Evolutionary conservation across 2,888 invertebrate genomes (phyloP).

Genomic region (Synergus laeviventris): DNA sequence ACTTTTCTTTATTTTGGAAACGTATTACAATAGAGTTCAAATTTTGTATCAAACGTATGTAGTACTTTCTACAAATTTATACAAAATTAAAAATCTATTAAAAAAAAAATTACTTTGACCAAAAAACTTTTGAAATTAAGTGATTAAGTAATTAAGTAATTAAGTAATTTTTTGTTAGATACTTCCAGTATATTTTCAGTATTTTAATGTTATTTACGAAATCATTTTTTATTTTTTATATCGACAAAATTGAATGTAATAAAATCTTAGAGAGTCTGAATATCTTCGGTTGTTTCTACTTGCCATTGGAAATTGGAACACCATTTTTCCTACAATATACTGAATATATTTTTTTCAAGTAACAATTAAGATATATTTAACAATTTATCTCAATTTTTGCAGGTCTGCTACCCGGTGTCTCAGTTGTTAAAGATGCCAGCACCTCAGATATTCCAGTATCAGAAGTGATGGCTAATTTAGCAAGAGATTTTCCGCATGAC

Average conservation of each 20-base stretch:
- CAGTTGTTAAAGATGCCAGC: slow-evolving; percentile 82
- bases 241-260: neutral
- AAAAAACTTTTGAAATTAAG: too few species aligned
- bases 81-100: too few species aligned
- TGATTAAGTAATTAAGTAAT: too few species aligned
- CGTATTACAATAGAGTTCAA: too few species aligned
- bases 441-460: slow-evolving; percentile 78
- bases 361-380: neutral
- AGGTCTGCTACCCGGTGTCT: slow-evolving; percentile 84
- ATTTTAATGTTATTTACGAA: neutral
- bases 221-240: neutral
- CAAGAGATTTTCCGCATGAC: slow-evolving; percentile 85
- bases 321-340: neutral
- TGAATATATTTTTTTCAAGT: neutral
- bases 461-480: slow-evolving; percentile 86
- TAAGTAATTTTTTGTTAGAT: too few species aligned
- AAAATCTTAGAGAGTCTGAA: neutral
- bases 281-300: neutral
- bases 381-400: neutral
- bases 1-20: too few species aligned
- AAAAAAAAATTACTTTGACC: too few species aligned
- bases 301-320: neutral
- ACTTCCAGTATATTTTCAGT: too few species aligned
- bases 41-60: too few species aligned
- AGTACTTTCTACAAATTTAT: too few species aligned